Percentiles rank a stretch among this genome's conserved stretches.
These are phyloP conservation scores for Empis livida DNA, from an alignment of 2,888 invertebrate genomes.

Conservation along the genomic window DNA sequence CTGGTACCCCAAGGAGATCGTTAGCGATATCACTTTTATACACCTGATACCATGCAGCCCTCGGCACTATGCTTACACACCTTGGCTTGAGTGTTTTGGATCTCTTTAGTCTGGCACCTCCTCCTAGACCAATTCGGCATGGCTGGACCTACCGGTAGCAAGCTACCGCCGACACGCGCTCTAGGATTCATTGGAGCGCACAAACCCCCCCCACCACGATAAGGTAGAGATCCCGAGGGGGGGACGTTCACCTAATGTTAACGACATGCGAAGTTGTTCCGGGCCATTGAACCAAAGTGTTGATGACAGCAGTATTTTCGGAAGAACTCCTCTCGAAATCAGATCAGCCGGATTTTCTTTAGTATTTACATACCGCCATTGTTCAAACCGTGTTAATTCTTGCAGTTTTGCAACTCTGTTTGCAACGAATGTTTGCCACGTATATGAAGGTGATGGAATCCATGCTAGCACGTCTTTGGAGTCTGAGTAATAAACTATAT, in stretches of 20 bases:
- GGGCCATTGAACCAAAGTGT: conserved; percentile 2
- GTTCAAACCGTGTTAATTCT: background rate
- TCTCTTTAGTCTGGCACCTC: no score
- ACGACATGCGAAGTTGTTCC: background rate
- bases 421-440: conserved; percentile 7
- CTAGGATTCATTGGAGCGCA: no score
- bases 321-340: conserved; percentile 1
- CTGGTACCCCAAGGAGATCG: no score
- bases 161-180: no score
- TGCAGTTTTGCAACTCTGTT: conserved; percentile 7
- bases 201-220: no score
- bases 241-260: background rate
- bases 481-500: conserved; percentile 4
- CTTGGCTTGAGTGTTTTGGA: no score
- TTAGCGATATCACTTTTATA: no score
- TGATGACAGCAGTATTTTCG: background rate
- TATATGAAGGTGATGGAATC: conserved; percentile 1
- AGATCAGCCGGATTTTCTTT: conserved; percentile 8
- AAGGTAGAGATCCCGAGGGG: no score
- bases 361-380: conserved; percentile 6
- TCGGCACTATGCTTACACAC: no score
- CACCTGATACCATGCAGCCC: no score
- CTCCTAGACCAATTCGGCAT: no score
- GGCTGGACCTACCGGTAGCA: no score
- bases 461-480: background rate